Conservation (phyloP, 2,797 vertebrate species). For the Erethizon dorsatum region DNA sequence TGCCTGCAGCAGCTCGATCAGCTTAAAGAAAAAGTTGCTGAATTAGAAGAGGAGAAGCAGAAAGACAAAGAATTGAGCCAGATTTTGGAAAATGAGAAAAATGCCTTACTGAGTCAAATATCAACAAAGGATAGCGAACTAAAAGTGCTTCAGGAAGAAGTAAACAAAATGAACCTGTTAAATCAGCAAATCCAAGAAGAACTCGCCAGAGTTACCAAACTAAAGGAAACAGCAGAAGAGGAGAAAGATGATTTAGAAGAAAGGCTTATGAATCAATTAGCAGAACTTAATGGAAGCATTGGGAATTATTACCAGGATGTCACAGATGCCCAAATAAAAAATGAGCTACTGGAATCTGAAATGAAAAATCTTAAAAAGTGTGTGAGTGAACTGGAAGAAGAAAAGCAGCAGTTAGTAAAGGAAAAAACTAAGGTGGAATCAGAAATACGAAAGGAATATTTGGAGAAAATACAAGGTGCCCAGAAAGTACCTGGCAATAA, state of each 20-base stretch:
- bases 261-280: slow-evolving; percentile 98
- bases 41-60: slow-evolving; percentile 86
- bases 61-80: slow-evolving; percentile 81
- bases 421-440: slow-evolving; percentile 92
- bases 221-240: slow-evolving; percentile 90
- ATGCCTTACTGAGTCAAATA: slow-evolving; percentile 88
- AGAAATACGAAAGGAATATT: slow-evolving; percentile 93
- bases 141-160: slow-evolving; percentile 85
- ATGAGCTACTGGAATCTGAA: slow-evolving; percentile 90
- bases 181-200: slow-evolving; percentile 89
- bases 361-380: slow-evolving; percentile 89
- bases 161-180: slow-evolving; percentile 80
- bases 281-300: slow-evolving; percentile 98
- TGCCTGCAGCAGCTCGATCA: slow-evolving; percentile 84
- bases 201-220: slow-evolving; percentile 90
- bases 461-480: slow-evolving; percentile 94
- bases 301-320: slow-evolving; percentile 98
- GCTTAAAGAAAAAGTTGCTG: slow-evolving; percentile 84
- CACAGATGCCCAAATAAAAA: slow-evolving; percentile 91
- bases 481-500: slow-evolving; percentile 89
- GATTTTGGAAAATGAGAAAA: slow-evolving; percentile 87
- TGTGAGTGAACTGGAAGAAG: slow-evolving; percentile 93
- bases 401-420: slow-evolving; percentile 93
- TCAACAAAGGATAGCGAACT: slow-evolving; percentile 89
- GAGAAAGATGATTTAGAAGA: slow-evolving; percentile 99